A percentile compares a stretch with the other conserved stretches of the same genome.
Evolutionary conservation across 2,797 vertebrate species (phyloP).

Genomic region (Kryptopterus vitreolus): DNA sequence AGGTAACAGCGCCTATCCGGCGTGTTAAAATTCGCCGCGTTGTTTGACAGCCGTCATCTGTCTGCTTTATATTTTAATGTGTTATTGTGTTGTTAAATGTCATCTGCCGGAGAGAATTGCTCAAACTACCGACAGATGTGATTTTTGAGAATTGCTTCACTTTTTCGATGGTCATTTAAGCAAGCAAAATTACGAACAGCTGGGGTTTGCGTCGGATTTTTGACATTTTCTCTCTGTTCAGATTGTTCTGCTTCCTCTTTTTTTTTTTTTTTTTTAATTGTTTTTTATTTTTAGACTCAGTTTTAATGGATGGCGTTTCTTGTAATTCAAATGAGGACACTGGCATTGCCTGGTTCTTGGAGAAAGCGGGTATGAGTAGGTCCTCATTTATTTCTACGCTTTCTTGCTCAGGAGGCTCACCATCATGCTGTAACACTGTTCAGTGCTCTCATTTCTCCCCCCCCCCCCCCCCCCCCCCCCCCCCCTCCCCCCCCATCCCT

Average conservation of each 20-base stretch:
- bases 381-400: slow-evolving; percentile 26
- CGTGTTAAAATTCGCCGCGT: background rate
- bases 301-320: slow-evolving; percentile 14
- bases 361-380: background rate
- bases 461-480: too few species aligned
- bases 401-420: slow-evolving; percentile 8
- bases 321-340: slow-evolving; percentile 21
- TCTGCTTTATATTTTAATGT: background rate
- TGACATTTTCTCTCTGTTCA: background rate
- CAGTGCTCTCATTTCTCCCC: slow-evolving; percentile 16
- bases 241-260: background rate
- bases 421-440: slow-evolving; percentile 23
- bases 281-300: background rate
- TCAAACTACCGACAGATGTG: too few species aligned
- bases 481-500: too few species aligned
- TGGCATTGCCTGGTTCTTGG: slow-evolving; percentile 13
- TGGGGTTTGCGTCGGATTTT: background rate
- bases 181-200: background rate
- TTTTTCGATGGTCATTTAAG: background rate
- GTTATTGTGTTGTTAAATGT: background rate
- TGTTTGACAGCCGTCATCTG: background rate
- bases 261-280: background rate
- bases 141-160: background rate
- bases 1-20: background rate
- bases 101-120: background rate